These are phyloP conservation scores for Aplocera efformata DNA, from an alignment of 2,888 invertebrate species.

Conservation along the genomic window DNA sequence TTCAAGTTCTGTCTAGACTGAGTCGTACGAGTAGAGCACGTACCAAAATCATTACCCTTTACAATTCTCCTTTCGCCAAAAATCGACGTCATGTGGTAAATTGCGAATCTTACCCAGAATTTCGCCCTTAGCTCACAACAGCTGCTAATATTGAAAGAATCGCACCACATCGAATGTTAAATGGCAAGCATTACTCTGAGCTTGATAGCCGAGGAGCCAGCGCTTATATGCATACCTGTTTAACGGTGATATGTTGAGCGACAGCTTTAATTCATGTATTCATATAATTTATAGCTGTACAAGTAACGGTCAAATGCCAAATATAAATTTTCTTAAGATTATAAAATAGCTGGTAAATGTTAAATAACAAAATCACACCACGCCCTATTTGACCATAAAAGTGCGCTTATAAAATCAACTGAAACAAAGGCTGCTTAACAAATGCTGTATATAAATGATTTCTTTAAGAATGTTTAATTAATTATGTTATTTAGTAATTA, in stretches of 20 bases:
- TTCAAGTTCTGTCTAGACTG: not conserved
- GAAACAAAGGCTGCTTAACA: too few species aligned
- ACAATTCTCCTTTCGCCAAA: not conserved
- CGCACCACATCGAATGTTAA: slow-evolving; percentile 46
- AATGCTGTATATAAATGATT: too few species aligned
- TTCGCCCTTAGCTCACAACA: slow-evolving; percentile 43
- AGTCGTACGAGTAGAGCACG: not conserved
- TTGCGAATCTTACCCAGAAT: slow-evolving; percentile 8
- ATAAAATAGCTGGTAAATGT: too few species aligned
- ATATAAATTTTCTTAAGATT: too few species aligned
- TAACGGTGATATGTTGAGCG: not conserved
- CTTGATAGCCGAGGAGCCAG: slow-evolving; percentile 10
- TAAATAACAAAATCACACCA: too few species aligned
- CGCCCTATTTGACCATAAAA: too few species aligned
- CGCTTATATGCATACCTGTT: not conserved
- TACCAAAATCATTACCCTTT: slow-evolving; percentile 9
- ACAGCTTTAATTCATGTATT: not conserved
- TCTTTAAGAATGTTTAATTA: too few species aligned
- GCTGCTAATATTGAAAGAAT: slow-evolving; percentile 53
- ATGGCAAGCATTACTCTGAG: slow-evolving; percentile 33
- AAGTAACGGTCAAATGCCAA: too few species aligned
- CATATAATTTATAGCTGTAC: too few species aligned
- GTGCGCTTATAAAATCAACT: too few species aligned
- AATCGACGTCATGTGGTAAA: slow-evolving; percentile 8
- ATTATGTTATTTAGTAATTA: too few species aligned